Conservation (phyloP, 2,888 invertebrate species). For the Heliconius sara region DNA sequence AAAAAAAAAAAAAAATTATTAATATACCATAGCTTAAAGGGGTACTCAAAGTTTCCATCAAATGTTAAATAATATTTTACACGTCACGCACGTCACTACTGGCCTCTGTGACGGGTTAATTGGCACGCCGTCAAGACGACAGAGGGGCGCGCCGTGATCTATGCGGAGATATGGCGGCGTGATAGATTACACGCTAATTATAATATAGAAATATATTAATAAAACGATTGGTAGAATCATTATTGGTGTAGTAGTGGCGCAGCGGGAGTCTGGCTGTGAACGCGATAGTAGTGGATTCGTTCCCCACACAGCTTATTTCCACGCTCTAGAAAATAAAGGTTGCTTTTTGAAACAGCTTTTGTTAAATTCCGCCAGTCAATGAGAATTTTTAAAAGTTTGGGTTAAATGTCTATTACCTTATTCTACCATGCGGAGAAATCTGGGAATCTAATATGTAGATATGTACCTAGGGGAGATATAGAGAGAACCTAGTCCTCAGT, state of each 20-base stretch:
- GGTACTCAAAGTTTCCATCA: neutral
- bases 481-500: no score
- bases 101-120: slow-evolving; percentile 48
- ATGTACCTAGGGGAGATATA: no score
- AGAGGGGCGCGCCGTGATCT: slow-evolving; percentile 45
- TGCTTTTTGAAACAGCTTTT: no score
- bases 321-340: no score
- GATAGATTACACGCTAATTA: slow-evolving; percentile 30
- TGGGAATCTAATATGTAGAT: no score
- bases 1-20: no score
- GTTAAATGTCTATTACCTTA: no score
- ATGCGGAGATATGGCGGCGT: slow-evolving; percentile 38
- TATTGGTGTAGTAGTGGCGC: neutral
- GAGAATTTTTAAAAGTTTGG: no score
- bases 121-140: slow-evolving; percentile 49
- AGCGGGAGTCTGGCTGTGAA: neutral
- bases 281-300: no score
- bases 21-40: neutral
- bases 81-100: slow-evolving; percentile 36
- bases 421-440: no score
- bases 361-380: no score
- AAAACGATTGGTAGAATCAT: neutral
- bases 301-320: no score
- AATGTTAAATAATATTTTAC: slow-evolving; percentile 9
- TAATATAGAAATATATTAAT: neutral